phyloP scores from a whole-genome alignment of 2,113 vertebrate genomes.

The Trogon surrucura region DNA sequence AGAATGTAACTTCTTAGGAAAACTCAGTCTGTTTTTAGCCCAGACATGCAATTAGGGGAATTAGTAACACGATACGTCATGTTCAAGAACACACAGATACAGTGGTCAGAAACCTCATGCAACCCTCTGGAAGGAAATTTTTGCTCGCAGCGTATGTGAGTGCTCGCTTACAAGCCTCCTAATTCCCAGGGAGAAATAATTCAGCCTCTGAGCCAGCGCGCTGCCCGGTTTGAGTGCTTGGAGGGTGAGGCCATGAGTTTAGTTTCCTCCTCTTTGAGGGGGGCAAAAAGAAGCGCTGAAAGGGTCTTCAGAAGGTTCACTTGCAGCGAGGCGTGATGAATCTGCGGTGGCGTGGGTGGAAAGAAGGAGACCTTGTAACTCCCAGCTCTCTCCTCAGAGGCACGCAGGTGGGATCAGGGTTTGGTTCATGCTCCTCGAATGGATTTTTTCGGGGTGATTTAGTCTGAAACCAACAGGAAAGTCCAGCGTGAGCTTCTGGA shows the following conservation, averaged over 20 bases:
- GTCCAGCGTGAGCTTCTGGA: neutral
- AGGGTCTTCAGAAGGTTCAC: fast-evolving
- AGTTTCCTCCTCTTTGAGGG: neutral
- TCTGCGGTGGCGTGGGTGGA: fast-evolving
- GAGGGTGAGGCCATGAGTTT: neutral
- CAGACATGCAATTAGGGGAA: conserved; percentile 81
- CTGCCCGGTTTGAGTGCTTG: neutral
- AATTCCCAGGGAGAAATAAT: neutral
- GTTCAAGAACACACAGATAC: conserved; percentile 50
- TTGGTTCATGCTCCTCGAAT: fast-evolving
- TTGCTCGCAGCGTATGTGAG: neutral
- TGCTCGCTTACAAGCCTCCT: neutral
- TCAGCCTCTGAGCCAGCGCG: neutral
- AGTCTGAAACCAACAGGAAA: neutral
- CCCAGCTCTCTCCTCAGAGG: neutral
- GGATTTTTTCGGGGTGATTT: neutral
- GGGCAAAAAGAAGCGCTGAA: neutral
- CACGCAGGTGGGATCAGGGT: neutral
- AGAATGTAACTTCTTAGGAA: conserved; percentile 79
- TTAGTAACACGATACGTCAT: conserved; percentile 77
- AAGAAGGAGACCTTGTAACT: neutral
- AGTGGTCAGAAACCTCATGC: conserved; percentile 54
- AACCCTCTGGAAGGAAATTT: conserved; percentile 50
- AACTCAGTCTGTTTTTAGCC: conserved; percentile 79
- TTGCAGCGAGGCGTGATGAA: fast-evolving